Percentiles rank a stretch among this genome's conserved stretches.
Conservation (phyloP, 2,797 vertebrate genomes). For the Siniperca undulata region DNA sequence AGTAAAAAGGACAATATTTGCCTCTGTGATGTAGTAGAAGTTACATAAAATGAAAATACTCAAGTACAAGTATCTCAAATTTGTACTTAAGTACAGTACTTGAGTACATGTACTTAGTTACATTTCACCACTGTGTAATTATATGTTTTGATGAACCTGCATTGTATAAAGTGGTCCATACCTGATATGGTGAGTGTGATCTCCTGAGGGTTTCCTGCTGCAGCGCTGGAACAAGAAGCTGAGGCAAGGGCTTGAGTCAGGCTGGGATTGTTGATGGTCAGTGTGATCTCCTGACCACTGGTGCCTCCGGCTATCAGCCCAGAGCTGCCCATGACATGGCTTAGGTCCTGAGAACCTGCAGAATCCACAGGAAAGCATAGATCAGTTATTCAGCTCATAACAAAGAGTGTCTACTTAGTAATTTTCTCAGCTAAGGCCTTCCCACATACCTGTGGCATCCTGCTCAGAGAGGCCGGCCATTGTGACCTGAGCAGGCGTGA, state of each 20-base stretch:
- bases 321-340: slow-evolving; percentile 90
- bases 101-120: too few relatives aligned
- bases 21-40: too few relatives aligned
- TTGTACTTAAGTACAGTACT: too few relatives aligned
- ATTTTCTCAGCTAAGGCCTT: not conserved
- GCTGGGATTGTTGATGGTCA: slow-evolving; percentile 98
- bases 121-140: too few relatives aligned
- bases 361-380: not conserved
- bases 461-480: slow-evolving; percentile 91
- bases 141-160: not conserved
- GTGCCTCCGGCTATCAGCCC: slow-evolving; percentile 87
- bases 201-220: slow-evolving; percentile 90
- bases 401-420: too few relatives aligned
- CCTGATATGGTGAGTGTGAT: slow-evolving; percentile 99
- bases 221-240: slow-evolving; percentile 76
- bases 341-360: slow-evolving; percentile 92
- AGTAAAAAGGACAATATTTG: too few relatives aligned
- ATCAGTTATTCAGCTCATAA: slow-evolving; percentile 1
- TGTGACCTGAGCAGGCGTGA: slow-evolving; percentile 88
- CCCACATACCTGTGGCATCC: slow-evolving; percentile 86
- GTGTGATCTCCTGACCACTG: slow-evolving; percentile 93
- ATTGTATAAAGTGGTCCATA: slow-evolving; percentile 55
- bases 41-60: too few relatives aligned
- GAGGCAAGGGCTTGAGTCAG: slow-evolving; percentile 92
- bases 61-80: too few relatives aligned